Percentiles rank a stretch among this genome's conserved stretches.
These are phyloP conservation scores for Aplodontia rufa DNA, from an alignment of 2,113 vertebrate genomes.

Conservation along the genomic window DNA sequence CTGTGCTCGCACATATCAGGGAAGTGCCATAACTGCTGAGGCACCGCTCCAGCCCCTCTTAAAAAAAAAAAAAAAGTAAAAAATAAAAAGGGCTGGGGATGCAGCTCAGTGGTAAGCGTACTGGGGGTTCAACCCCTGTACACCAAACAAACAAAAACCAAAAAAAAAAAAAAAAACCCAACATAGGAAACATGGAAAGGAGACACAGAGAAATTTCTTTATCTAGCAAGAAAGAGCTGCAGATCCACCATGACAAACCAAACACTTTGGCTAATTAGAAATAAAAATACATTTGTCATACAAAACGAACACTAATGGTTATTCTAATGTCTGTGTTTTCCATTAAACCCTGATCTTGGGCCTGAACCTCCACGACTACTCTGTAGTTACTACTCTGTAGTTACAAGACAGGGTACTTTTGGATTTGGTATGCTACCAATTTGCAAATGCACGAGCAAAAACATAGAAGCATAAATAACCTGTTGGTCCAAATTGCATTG, in stretches of 20 bases:
- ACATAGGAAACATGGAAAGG: constrained; percentile 18
- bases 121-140: too few relatives aligned
- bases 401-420: background rate
- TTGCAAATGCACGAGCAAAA: background rate
- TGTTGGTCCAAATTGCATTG: constrained; percentile 33
- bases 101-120: too few relatives aligned
- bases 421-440: background rate
- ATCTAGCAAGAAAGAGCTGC: constrained; percentile 24
- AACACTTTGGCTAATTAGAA: constrained; percentile 12
- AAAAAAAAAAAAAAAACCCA: too few relatives aligned
- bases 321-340: background rate
- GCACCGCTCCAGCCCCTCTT: too few relatives aligned
- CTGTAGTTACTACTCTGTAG: background rate
- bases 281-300: background rate
- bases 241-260: background rate
- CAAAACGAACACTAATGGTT: background rate
- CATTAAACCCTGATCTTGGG: background rate
- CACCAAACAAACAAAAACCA: too few relatives aligned
- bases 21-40: too few relatives aligned
- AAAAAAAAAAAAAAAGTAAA: too few relatives aligned
- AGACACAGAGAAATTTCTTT: constrained; percentile 12
- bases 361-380: background rate
- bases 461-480: background rate
- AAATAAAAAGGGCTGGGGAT: too few relatives aligned
- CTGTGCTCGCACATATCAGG: too few relatives aligned